Evolutionary conservation across 2,113 vertebrate genomes (phyloP), one percentile per base, ranked within the genome.

Genomic region (Pimephales promelas): DNA sequence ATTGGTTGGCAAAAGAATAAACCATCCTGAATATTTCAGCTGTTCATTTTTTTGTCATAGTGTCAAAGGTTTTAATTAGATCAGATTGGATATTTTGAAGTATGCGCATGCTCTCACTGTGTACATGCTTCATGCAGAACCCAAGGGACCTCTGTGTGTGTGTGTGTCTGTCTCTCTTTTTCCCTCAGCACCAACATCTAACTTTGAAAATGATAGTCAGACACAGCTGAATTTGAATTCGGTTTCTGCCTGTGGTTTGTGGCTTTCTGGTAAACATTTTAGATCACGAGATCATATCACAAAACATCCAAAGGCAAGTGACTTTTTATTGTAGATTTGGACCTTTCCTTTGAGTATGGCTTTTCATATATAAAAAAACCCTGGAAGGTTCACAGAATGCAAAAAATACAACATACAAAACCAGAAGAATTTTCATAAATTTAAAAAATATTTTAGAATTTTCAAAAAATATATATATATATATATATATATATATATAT

Each of bases 21-120:
- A 80, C 24, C 40, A 62, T 2, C n/a, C 36, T 62, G 36, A 13
- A 78, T 45, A 16, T 78, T 78, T 43, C 76, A 78, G 76, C 40
- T 86, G 47, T 79, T 83, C 52, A 34, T 16, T 52, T 47, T 34
- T 7, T 52, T 54, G 62, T 59, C 75, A 64, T 45, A 70, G 18
- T 54, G 52, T 84, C 86, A 87, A 70, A 84, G 78, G 66, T 71
- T 86, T 79, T 76, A 79, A 86, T 86, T 49, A 78, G 47, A 66
- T 75, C 22, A 59, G 34, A 77, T 59, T 59, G 20, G 31, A 77
- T 78, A 47, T 26, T 54, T 43, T 47, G 49, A 76, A 76, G 31
- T 76, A 36, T 34, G 49, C 34, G 26, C 75, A 78, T 61, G 75
- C 56, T 78, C 75, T 59, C 75, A 78, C n/a, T 72, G 61, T 40